Evolutionary conservation across 2,797 vertebrate species (phyloP), one percentile per base, ranked within the genome.

Genomic region (Microctenopoma steveboyesi): DNA sequence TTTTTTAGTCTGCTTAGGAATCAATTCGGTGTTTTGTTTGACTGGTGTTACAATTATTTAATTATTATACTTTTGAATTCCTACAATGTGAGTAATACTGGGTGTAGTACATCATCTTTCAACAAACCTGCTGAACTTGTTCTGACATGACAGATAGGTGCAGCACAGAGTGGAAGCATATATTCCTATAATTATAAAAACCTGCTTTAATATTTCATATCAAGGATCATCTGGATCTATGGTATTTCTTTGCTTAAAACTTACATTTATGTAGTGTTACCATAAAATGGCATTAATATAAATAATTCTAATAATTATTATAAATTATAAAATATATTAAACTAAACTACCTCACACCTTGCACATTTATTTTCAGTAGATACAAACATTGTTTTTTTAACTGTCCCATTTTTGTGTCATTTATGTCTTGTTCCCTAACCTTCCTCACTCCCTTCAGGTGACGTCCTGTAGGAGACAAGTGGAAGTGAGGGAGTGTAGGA

Each of bases 121-220:
- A 1, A 73, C 51, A 64, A 59, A 76, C 74, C 65, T 57, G 74
- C 59, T 74, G 45, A 83, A 81, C 80, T 65, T 53, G 83, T 76
- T 78, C 57, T 64, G 50, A 72, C 64, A 45, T 63, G 52, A 60
- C 13, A 9, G 48, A 45, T 62, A 5, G 7, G 25, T 37, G 18
- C 25, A 54, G 43, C 25, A 27, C 27, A 37, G 16, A 45, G 16
- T 45, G 11, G 46, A 27, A 56, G 7, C 1, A 15, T 25, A 71
- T 61, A 30, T 57, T 40, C 7, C 7, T 12, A 12, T 8, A 63
- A 57, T 22, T 22, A 22, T 42, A 62, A 40, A 52, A 56, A 28
- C 6, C 15, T 4, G 27, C n/a, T 46, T 39, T 30, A 25, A 10
- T 16, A 35, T 2, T 35, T 35, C 7, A 35, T 35, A 35, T 9